phyloP scores from a whole-genome alignment of 53 echinoderm and acorn worm species.

The Holothuria leucospilota region DNA sequence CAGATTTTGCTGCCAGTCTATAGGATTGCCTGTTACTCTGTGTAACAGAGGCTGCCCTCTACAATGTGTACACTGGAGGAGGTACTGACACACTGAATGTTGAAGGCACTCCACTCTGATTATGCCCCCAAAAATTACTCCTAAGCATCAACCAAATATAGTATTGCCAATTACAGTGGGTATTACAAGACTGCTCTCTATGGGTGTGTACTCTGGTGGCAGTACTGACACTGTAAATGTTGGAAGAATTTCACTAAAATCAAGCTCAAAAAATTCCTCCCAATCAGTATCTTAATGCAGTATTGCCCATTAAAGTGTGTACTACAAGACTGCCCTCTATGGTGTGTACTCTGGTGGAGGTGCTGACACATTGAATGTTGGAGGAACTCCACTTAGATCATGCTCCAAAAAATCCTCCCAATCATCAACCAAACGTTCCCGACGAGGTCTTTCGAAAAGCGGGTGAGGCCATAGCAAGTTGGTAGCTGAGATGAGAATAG shows the following conservation, averaged over 20 bases:
- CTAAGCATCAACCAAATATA: constrained; percentile 80
- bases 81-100: constrained; percentile 47
- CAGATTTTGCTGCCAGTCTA: too few relatives aligned
- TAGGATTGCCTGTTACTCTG: too few relatives aligned
- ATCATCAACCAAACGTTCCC: constrained; percentile 81
- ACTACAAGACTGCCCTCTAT: constrained; percentile 12
- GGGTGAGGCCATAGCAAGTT: constrained; percentile 90
- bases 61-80: constrained; percentile 57
- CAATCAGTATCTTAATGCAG: background rate
- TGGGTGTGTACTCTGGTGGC: background rate
- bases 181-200: background rate
- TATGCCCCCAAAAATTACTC: constrained; percentile 83
- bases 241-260: background rate
- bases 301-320: too few relatives aligned
- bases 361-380: constrained; percentile 44
- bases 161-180: constrained; percentile 25
- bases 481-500: constrained; percentile 93
- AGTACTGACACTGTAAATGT: background rate
- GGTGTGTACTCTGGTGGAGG: constrained; percentile 95
- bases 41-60: too few relatives aligned
- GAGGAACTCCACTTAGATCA: constrained; percentile 68
- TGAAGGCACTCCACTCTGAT: constrained; percentile 60
- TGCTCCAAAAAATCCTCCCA: constrained; percentile 95
- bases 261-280: background rate
- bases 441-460: constrained; percentile 75